phyloP scores from a whole-genome alignment of 2,888 invertebrate genomes.

The Pandemis corylana region DNA sequence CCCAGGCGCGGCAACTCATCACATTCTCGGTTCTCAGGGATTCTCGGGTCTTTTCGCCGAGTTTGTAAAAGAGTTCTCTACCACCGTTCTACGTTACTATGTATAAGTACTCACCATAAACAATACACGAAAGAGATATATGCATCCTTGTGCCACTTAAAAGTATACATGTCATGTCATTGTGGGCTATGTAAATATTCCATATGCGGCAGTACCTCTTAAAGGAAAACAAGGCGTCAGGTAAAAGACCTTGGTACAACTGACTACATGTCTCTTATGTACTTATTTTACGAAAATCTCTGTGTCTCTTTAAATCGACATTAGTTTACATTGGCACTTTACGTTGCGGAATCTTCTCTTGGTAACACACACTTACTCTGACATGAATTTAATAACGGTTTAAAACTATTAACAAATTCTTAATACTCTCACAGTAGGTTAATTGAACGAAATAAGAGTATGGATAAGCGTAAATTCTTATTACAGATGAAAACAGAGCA shows the following conservation, averaged over 20 bases:
- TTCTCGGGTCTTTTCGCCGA: too few relatives aligned
- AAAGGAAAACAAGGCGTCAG: constrained; percentile 23
- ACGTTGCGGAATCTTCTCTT: not conserved
- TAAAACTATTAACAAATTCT: too few relatives aligned
- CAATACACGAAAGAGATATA: not conserved
- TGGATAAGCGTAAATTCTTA: not conserved
- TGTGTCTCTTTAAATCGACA: not conserved
- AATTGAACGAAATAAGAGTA: not conserved
- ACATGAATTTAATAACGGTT: not conserved
- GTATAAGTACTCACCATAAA: not conserved
- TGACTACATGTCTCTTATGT: not conserved
- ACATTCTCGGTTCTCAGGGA: too few relatives aligned
- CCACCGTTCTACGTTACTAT: too few relatives aligned
- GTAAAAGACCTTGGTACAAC: constrained; percentile 5
- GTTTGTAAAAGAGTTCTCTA: too few relatives aligned
- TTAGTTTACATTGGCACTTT: not conserved
- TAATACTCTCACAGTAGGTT: not conserved
- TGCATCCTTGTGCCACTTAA: not conserved
- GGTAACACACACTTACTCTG: not conserved
- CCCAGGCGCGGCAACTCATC: too few relatives aligned
- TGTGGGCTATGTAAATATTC: constrained; percentile 1
- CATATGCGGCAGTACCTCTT: not conserved
- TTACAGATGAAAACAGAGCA: not conserved
- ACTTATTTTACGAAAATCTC: constrained; percentile 13
- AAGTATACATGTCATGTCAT: constrained; percentile 1